Base-by-base conservation (phyloP, 2,888 invertebrate genomes). In the Microctonus brassicae region DNA sequence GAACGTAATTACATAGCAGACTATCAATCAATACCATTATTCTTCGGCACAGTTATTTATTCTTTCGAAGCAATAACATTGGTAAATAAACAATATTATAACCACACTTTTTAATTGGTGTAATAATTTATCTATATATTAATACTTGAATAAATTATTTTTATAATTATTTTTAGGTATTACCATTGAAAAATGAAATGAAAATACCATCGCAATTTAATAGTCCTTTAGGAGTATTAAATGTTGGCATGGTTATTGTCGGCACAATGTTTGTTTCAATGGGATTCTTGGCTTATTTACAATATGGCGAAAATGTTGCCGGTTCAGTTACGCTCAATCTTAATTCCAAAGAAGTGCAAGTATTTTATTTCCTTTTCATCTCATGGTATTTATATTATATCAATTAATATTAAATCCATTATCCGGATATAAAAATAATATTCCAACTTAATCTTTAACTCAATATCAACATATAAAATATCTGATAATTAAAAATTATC, bases 1-100 rank as follows among this genome's bases (percentile, higher is more conserved):
- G 89, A 91, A 47, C 90, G 94, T 73, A 86, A 86, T 0, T 92
- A 91, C 76, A 88, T 94, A 13, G 93, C 93, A 0, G 88, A 90
- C 6, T 91, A 91, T 88, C 83, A 87, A 72, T 90, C 90, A 73
- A 88, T 95, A 72, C 98, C 99, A 0, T 89, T 99, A 13, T 99
- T 95, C 87, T 97, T 99, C 84, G 98, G 98, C 58, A 98, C 98
- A 0, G 97, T 96, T 26, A 92, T 99, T 70, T 99, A 96, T 87
- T 95, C 98, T 3, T 99, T 98, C 84, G 99, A 99, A 89, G 99
- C 98, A 75, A 98, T 99, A 77, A 95, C 95, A 67, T 88, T 96
- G 90, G 95, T 94, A 85, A 91, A 17, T 63, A 47, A 70, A 42
- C 13, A 39, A n/a, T n/a, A n/a, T n/a, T n/a, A n/a, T n/a, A n/a